Evolutionary conservation across 1,140 invertebrate genomes (phyloP).

Genomic region (Drosophila saltans): DNA sequence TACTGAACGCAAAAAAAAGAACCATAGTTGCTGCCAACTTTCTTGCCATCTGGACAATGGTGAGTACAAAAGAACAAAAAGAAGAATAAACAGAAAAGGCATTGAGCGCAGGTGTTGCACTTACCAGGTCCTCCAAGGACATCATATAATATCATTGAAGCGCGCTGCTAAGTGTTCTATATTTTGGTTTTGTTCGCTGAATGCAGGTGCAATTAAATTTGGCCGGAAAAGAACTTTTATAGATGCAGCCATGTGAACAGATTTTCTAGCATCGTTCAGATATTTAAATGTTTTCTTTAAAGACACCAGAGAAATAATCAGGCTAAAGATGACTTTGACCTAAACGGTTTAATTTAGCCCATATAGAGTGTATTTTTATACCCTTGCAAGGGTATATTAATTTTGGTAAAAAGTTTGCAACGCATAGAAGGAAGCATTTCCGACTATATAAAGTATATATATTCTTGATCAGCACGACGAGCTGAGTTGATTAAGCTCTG

Average conservation of each 20-base stretch:
- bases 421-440: no score
- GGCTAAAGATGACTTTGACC: neutral
- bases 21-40: constrained; percentile 38
- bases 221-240: neutral
- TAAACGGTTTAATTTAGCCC: neutral
- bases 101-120: constrained; percentile 74
- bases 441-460: no score
- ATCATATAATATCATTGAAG: constrained; percentile 10
- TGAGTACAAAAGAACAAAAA: constrained; percentile 4
- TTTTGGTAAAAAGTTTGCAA: no score
- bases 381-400: no score
- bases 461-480: no score
- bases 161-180: constrained; percentile 30
- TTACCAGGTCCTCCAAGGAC: constrained; percentile 61
- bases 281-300: neutral
- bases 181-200: constrained; percentile 21
- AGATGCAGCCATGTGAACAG: neutral
- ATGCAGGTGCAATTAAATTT: constrained; percentile 3
- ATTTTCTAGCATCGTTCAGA: constrained; percentile 4
- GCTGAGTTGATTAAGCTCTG: no score
- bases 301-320: neutral
- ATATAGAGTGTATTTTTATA: no score
- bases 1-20: constrained; percentile 46
- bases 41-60: constrained; percentile 52
- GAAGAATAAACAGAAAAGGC: constrained; percentile 44